Evolutionary conservation across 2,113 vertebrate genomes (phyloP).

Genomic region (Excalfactoria chinensis): DNA sequence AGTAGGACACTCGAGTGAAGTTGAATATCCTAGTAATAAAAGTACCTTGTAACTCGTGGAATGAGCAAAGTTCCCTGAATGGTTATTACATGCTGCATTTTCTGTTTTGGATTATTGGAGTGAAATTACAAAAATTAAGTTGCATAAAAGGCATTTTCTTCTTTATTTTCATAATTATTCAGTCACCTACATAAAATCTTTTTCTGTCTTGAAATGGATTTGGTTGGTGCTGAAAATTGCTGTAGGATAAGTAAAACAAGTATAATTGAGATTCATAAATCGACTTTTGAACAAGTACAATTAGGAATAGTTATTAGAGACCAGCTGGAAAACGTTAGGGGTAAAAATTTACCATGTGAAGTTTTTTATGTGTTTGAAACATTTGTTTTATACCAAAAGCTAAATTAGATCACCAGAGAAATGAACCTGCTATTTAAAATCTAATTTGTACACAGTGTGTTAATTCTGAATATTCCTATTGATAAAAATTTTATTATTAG

Average conservation of each 20-base stretch:
- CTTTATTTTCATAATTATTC: constrained; percentile 77
- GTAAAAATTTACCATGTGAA: constrained; percentile 64
- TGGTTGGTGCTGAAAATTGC: constrained; percentile 57
- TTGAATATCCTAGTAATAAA: constrained; percentile 48
- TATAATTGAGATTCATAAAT: constrained; percentile 82
- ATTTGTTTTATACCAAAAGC: constrained; percentile 59
- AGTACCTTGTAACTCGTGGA: constrained; percentile 31
- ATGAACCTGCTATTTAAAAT: constrained; percentile 61
- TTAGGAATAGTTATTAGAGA: constrained; percentile 79
- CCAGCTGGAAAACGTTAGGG: constrained; percentile 74
- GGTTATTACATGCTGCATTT: constrained; percentile 43
- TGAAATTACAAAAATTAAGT: constrained; percentile 64
- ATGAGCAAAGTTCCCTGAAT: constrained; percentile 45
- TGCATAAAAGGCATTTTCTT: constrained; percentile 47
- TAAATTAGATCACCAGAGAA: constrained; percentile 72
- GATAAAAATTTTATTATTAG: constrained; percentile 68
- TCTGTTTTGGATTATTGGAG: constrained; percentile 50
- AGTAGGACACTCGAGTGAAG: constrained; percentile 13
- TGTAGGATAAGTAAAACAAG: constrained; percentile 54
- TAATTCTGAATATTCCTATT: constrained; percentile 68
- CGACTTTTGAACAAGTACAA: constrained; percentile 80
- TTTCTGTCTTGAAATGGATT: constrained; percentile 53
- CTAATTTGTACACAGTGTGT: constrained; percentile 70
- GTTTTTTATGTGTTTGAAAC: constrained; percentile 66
- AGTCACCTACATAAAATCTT: constrained; percentile 65